Base-by-base conservation (phyloP, 2,888 invertebrate genomes). In the Drosophila setosimentum region DNA sequence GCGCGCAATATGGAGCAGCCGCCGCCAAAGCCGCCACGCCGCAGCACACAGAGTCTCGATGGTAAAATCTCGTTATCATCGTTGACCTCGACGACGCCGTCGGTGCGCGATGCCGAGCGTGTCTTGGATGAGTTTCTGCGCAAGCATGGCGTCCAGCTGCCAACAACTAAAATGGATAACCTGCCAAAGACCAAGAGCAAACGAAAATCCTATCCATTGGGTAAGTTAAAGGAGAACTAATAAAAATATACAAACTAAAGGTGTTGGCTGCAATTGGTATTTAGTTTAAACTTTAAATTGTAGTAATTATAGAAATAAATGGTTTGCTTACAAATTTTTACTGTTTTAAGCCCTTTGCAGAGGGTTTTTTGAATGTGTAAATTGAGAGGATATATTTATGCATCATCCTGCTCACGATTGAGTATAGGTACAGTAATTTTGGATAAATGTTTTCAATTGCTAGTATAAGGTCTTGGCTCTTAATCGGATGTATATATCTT, bases 21-120 rank as follows among this genome's bases (percentile, higher is more conserved):
- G 1, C 92, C 92, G 0, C 87, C 88, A 8, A 93, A 93, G 59
- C 93, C 93, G 3, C 93, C 93, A n/a, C 87, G 93, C 7, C 90
- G 82, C 59, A 87, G 89, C 60, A 61, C 82, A 3, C 82, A 78
- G 53, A 81, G 73, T 65, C 78, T 81, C 21, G 90, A 87, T 48
- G 84, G 84, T 40, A 83, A 86, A 55, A 63, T 78, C 3, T 88
- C 89, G 1, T 57, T 71, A 24, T 82, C 88, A 3, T 87, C 86
- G 50, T 50, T 83, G 55, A 75, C 74, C 32, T 91, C 90, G 33
- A 91, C 92, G 0, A 82, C 92, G 21, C 76, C 92, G 0, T 92
- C 92, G 8, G 80, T 92, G 13, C 83, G 89, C n/a, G 88, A 91
- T 69, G 92, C 92, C 1, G 92, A 92, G 57, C 83, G 82, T 5